These are phyloP conservation scores for human (Homo sapiens) DNA, from an alignment of 2,113 vertebrate species.

Conservation along the genomic window DNA sequence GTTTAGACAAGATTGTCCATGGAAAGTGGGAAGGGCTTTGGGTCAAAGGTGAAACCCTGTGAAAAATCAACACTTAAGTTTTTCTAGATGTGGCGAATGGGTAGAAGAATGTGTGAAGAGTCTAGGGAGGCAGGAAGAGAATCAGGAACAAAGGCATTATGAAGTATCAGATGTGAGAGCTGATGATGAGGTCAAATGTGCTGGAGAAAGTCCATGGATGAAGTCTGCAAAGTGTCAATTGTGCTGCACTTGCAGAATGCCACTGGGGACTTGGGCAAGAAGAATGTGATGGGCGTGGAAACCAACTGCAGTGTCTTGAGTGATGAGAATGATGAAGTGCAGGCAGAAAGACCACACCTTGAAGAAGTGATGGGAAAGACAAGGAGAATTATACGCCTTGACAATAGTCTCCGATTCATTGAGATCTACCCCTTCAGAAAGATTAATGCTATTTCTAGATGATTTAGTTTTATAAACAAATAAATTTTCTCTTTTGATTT, in stretches of 20 bases:
- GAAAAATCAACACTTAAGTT: not conserved
- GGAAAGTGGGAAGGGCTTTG: not conserved
- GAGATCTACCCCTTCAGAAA: not conserved
- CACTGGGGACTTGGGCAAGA: not conserved
- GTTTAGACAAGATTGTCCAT: not conserved
- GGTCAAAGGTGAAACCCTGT: not conserved
- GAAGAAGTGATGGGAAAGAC: not conserved
- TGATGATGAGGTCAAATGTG: not conserved
- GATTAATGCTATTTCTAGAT: not conserved
- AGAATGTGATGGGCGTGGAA: not conserved
- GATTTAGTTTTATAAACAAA: not conserved
- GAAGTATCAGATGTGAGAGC: not conserved
- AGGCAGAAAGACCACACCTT: not conserved
- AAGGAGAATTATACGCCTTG: not conserved
- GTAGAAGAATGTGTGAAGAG: not conserved
- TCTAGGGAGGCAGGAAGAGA: not conserved
- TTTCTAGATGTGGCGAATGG: not conserved
- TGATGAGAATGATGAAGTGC: fast-evolving
- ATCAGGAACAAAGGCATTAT: not conserved
- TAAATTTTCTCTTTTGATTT: not conserved
- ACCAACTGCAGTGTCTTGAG: not conserved
- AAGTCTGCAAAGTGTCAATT: fast-evolving
- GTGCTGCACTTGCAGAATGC: not conserved
- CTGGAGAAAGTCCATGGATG: not conserved
- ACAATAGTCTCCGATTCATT: not conserved